These are phyloP conservation scores for Leucosticte australis DNA, from an alignment of 2,113 vertebrate species.

Conservation along the genomic window DNA sequence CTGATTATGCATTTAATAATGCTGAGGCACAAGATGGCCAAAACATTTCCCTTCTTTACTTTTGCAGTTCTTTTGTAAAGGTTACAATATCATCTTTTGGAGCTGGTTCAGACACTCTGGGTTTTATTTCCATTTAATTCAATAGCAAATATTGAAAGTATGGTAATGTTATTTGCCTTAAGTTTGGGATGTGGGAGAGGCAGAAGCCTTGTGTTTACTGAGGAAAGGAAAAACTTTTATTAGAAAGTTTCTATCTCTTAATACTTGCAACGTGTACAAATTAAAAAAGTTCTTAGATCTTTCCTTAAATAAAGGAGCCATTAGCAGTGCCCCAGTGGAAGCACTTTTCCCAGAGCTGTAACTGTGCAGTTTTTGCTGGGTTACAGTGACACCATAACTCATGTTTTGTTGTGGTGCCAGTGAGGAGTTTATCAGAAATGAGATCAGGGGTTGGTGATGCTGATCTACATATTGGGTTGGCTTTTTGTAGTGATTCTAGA, in stretches of 20 bases:
- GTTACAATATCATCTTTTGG: slow-evolving; percentile 9
- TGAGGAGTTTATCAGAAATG: background rate
- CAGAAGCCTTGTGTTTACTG: background rate
- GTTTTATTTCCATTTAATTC: slow-evolving; percentile 3
- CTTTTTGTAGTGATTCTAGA: background rate
- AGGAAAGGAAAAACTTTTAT: background rate
- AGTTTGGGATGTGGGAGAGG: background rate
- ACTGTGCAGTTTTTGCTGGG: background rate
- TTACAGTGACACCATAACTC: background rate
- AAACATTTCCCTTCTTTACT: slow-evolving; percentile 21
- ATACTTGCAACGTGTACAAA: background rate
- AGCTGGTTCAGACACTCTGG: background rate
- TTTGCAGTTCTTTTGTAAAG: slow-evolving; percentile 33
- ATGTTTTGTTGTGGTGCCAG: background rate
- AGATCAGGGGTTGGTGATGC: background rate
- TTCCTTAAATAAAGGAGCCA: background rate
- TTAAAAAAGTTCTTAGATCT: background rate
- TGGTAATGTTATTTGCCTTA: slow-evolving; percentile 1
- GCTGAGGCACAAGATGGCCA: background rate
- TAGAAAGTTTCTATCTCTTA: background rate
- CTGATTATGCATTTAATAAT: slow-evolving; percentile 35
- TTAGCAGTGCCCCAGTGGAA: background rate
- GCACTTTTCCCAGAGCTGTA: background rate
- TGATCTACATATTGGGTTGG: background rate
- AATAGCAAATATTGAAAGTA: slow-evolving; percentile 23